These are phyloP conservation scores for Trididemnum nubilum DNA, from an alignment of 23 tunicate genomes.

Conservation along the genomic window DNA sequence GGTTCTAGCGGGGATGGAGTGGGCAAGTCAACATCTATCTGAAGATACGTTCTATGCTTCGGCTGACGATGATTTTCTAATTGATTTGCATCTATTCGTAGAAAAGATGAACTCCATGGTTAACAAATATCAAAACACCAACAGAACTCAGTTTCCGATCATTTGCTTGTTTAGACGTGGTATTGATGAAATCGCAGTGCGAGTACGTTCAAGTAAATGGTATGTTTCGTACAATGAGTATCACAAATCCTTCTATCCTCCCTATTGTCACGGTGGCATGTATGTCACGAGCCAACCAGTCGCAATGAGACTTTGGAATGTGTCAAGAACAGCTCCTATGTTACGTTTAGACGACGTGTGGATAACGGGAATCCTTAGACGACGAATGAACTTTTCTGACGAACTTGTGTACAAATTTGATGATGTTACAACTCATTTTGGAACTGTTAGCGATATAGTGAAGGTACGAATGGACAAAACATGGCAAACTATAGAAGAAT, in stretches of 20 bases:
- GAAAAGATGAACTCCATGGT: constrained; percentile 11
- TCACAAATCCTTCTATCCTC: constrained; percentile 32
- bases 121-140: neutral
- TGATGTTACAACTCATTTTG: constrained; percentile 45
- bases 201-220: constrained; percentile 53
- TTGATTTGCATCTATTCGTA: neutral
- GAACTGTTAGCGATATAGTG: constrained; percentile 35
- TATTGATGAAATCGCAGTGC: constrained; percentile 21
- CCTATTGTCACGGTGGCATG: constrained; percentile 76
- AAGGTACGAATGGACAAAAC: constrained; percentile 22
- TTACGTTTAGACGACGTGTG: constrained; percentile 69
- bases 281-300: constrained; percentile 48
- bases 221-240: constrained; percentile 51
- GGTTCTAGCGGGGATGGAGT: constrained; percentile 73
- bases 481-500: constrained; percentile 26
- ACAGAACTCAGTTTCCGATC: constrained; percentile 30
- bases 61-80: constrained; percentile 71
- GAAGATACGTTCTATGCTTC: constrained; percentile 35
- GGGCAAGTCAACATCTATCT: constrained; percentile 45
- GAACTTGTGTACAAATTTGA: constrained; percentile 34
- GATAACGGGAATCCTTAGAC: constrained; percentile 67
- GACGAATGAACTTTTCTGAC: constrained; percentile 48
- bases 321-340: constrained; percentile 56
- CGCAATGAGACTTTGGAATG: constrained; percentile 33
- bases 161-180: constrained; percentile 62